phyloP scores from a whole-genome alignment of 2,113 vertebrate genomes.

The Pipa parva region DNA sequence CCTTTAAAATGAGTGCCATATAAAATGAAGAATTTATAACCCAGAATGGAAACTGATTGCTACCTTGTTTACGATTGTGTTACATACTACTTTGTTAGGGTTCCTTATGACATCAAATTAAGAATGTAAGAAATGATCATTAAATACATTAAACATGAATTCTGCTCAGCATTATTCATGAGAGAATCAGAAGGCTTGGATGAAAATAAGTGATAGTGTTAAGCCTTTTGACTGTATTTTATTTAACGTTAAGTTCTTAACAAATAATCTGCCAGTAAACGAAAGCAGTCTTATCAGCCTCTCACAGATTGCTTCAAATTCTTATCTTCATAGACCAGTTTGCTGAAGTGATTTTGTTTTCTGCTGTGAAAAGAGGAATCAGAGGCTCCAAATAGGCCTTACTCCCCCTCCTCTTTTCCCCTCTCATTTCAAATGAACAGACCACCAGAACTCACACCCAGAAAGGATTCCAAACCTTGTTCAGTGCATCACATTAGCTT shows the following conservation, averaged over 20 bases:
- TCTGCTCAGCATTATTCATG: slow-evolving; percentile 54
- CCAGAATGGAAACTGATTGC: not conserved
- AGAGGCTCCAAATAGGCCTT: slow-evolving; percentile 49
- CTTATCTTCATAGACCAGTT: slow-evolving; percentile 80
- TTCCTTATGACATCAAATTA: slow-evolving; percentile 12
- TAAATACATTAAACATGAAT: slow-evolving; percentile 30
- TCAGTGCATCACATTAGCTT: not conserved
- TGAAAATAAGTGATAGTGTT: slow-evolving; percentile 59
- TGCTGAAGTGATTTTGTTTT: slow-evolving; percentile 72
- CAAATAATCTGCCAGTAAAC: slow-evolving; percentile 61
- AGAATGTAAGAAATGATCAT: not conserved
- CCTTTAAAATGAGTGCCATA: too few species aligned
- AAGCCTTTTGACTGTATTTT: slow-evolving; percentile 62
- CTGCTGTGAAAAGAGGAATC: slow-evolving; percentile 58
- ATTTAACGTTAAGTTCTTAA: slow-evolving; percentile 60
- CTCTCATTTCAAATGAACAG: slow-evolving; percentile 13
- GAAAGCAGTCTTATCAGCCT: slow-evolving; percentile 77
- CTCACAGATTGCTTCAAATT: slow-evolving; percentile 82
- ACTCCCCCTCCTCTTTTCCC: slow-evolving; percentile 17
- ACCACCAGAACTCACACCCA: slow-evolving; percentile 46
- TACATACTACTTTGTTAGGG: not conserved
- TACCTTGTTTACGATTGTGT: not conserved
- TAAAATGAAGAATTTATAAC: too few species aligned
- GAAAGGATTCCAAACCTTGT: slow-evolving; percentile 46
- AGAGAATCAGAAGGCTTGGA: slow-evolving; percentile 42